phyloP scores from a whole-genome alignment of 2,888 invertebrate genomes.

The Metellina segmentata region DNA sequence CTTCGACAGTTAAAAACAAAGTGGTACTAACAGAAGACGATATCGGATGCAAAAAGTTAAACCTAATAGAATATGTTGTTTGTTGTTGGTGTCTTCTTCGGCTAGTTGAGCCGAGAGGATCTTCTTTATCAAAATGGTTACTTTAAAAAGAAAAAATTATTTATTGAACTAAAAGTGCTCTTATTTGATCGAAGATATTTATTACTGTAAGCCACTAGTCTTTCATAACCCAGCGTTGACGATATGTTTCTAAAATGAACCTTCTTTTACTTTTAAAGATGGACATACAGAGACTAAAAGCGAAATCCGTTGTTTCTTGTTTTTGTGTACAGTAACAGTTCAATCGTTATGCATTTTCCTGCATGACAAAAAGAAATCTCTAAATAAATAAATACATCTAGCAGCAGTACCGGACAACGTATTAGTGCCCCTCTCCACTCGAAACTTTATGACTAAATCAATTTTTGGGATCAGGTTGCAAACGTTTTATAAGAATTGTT shows the following conservation, averaged over 20 bases:
- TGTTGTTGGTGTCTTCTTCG: conserved; percentile 52
- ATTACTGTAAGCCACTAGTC: conserved; percentile 64
- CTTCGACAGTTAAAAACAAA: neutral
- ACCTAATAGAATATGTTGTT: conserved; percentile 19
- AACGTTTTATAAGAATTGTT: conserved; percentile 48
- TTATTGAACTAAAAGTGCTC: conserved; percentile 65
- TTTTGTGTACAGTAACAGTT: conserved; percentile 32
- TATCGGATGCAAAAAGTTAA: neutral
- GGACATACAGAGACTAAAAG: neutral
- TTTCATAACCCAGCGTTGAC: conserved; percentile 48
- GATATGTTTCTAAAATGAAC: conserved; percentile 44
- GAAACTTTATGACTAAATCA: conserved; percentile 13
- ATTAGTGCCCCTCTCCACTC: neutral
- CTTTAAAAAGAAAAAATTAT: conserved; percentile 43
- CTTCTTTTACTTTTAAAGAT: conserved; percentile 44
- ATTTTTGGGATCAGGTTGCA: conserved; percentile 20
- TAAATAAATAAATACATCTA: conserved; percentile 32
- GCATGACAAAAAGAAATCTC: conserved; percentile 12
- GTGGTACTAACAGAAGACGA: neutral
- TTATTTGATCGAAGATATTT: conserved; percentile 69
- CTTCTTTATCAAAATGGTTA: conserved; percentile 52
- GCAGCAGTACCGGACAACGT: conserved; percentile 40
- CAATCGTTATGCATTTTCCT: conserved; percentile 17
- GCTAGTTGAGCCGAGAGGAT: conserved; percentile 13
- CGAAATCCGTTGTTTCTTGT: conserved; percentile 22